Percentiles rank a stretch among this genome's conserved stretches.
Evolutionary conservation across 2,797 vertebrate genomes (phyloP).

Genomic region (Hypotaenidia okinawae): DNA sequence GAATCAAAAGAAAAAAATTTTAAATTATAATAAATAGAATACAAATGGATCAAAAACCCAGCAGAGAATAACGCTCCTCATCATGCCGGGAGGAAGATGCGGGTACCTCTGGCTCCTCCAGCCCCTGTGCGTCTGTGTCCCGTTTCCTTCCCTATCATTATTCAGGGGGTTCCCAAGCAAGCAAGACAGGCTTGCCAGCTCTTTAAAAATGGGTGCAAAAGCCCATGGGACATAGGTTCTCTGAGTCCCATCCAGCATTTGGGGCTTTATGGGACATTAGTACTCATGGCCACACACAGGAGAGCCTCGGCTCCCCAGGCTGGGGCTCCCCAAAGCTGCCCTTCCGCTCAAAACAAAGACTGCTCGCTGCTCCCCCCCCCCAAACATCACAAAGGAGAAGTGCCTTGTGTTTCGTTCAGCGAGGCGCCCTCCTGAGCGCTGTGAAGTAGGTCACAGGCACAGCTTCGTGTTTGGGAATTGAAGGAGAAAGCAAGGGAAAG

Average conservation of each 20-base stretch:
- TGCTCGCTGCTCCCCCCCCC: not conserved
- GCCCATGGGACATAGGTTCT: not conserved
- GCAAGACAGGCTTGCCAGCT: not conserved
- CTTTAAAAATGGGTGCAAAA: not conserved
- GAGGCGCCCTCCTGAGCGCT: not conserved
- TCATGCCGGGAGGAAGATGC: not conserved
- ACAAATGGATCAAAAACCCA: no score
- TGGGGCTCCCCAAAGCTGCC: not conserved
- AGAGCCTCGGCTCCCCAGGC: no score
- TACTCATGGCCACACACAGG: not conserved
- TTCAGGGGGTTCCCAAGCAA: not conserved
- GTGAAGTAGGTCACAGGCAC: not conserved
- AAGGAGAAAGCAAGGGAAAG: not conserved
- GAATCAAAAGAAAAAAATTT: no score
- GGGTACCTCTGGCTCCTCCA: not conserved
- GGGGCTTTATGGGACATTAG: not conserved
- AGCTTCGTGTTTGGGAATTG: not conserved
- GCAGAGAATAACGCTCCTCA: not conserved
- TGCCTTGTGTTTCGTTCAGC: not conserved
- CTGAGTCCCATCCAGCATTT: not conserved
- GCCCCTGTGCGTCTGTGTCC: accelerated
- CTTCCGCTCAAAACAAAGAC: not conserved
- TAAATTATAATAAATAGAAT: no score
- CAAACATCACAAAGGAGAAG: not conserved
- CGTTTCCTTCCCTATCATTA: no score